Percentiles rank a stretch among this genome's conserved stretches.
Conservation (phyloP, 2,888 invertebrate genomes). For the Coenonympha glycerion region DNA sequence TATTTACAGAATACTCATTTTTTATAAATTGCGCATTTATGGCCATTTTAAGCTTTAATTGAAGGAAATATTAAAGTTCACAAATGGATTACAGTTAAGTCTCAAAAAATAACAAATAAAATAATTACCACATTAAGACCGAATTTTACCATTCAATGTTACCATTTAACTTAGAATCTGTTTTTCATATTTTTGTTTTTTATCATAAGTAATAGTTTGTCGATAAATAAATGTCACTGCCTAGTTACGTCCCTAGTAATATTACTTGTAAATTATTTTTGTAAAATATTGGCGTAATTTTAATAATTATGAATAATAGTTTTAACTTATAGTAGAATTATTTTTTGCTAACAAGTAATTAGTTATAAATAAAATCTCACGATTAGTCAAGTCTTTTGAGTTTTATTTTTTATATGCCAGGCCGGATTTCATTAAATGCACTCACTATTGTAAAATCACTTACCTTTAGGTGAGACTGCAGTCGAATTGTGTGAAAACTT, state of each 20-base stretch:
- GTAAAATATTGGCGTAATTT: slow-evolving; percentile 50
- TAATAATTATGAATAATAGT: slow-evolving; percentile 31
- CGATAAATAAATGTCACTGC: slow-evolving; percentile 43
- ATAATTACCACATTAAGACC: slow-evolving; percentile 3
- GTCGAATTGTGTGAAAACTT: no score
- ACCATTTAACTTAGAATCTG: slow-evolving; percentile 35
- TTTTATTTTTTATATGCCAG: slow-evolving; percentile 8
- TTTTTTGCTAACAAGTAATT: slow-evolving; percentile 34
- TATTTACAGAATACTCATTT: not conserved
- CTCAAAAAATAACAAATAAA: slow-evolving; percentile 10
- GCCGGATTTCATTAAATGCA: no score
- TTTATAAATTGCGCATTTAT: slow-evolving; percentile 32
- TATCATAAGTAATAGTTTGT: not conserved
- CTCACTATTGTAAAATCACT: no score
- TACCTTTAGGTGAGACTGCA: no score
- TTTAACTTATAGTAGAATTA: slow-evolving; percentile 35
- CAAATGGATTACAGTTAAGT: slow-evolving; percentile 23
- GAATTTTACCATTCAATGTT: slow-evolving; percentile 37
- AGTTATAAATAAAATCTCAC: slow-evolving; percentile 19
- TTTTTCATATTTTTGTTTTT: slow-evolving; percentile 1
- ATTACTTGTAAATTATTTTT: slow-evolving; percentile 58
- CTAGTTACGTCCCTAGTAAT: slow-evolving; percentile 43
- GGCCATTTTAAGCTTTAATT: slow-evolving; percentile 66
- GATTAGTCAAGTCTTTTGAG: slow-evolving; percentile 11
- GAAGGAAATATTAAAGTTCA: slow-evolving; percentile 33